Percentiles rank a stretch among this genome's conserved stretches.
phyloP scores from a whole-genome alignment of 2,888 invertebrate genomes.

The Drosophila aldrichi region DNA sequence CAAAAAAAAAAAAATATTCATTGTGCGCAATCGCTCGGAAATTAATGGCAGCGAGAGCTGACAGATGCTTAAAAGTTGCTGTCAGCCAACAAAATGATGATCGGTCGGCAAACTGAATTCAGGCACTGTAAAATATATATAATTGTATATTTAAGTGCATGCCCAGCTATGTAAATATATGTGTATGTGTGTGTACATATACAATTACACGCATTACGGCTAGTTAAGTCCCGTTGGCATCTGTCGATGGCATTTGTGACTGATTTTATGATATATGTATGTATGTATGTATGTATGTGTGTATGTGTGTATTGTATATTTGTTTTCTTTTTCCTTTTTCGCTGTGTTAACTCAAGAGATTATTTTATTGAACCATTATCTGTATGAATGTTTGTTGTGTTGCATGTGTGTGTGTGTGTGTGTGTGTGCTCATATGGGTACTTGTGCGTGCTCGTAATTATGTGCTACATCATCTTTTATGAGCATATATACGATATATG shows the following conservation, averaged over 20 bases:
- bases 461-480: conserved; percentile 80
- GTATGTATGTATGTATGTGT: not conserved
- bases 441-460: conserved; percentile 64
- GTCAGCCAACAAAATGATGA: conserved; percentile 1
- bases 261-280: conserved; percentile 7
- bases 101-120: not conserved
- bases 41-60: not conserved
- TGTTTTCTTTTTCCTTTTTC: not conserved
- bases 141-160: not conserved
- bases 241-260: conserved; percentile 16
- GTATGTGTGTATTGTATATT: not conserved
- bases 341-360: conserved; percentile 24
- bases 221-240: conserved; percentile 1
- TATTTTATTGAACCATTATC: conserved; percentile 51
- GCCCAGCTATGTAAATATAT: not conserved
- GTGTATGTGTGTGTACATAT: not conserved
- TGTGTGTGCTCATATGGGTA: conserved; percentile 12
- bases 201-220: not conserved
- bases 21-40: not conserved
- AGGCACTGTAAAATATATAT: conserved; percentile 5
- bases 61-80: not conserved
- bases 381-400: conserved; percentile 13
- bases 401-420: conserved; percentile 3
- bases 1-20: not conserved
- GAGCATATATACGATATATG: conserved; percentile 43